Base-by-base conservation (phyloP, 2,888 invertebrate genomes). In the Lottia gigantea region DNA sequence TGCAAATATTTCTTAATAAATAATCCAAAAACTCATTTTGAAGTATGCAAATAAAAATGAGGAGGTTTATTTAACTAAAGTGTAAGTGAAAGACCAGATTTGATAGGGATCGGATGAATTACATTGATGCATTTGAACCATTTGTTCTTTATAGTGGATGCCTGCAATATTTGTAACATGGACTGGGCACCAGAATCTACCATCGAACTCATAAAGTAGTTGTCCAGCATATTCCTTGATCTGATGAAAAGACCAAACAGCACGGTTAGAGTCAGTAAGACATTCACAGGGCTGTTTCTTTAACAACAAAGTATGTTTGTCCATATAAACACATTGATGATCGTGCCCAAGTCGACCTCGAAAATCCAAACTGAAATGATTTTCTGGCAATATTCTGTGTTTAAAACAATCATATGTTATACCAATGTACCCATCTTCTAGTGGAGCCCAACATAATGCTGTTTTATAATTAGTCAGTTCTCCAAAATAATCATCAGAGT, bases 361-460 rank as follows among this genome's bases (percentile, higher is more conserved):
- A 0, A 55, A 67, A 66, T 79, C 76, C 15, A 82, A 75, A 64
- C 72, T 67, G 70, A 82, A 81, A n/a, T 72, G 67, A 67, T 82
- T 82, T 67, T 79, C 69, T 3, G 82, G 81, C 15, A 81, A 45
- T 8, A 79, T 73, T 31, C 80, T 73, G 65, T 79, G 78, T 71
- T 72, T 77, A 69, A 76, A 81, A 68, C 82, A 82, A 67, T 73
- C 73, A 47, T 76, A 74, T n/a, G 80, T 82, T 65, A 82, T 71
- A 1, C 75, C 82, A 25, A 82, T 70, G 68, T 71, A 82, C 8
- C 72, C 72, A 63, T 79, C 77, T 11, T 73, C 61, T 12, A 71
- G 66, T 11, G 78, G 70, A 46, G 63, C 73, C 61, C 75, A 70
- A 71, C 81, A 81, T 19, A 74, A 71, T 63, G 75, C 76, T n/a